phyloP scores from a whole-genome alignment of 1,140 invertebrate genomes.

The Euwallacea similis region DNA sequence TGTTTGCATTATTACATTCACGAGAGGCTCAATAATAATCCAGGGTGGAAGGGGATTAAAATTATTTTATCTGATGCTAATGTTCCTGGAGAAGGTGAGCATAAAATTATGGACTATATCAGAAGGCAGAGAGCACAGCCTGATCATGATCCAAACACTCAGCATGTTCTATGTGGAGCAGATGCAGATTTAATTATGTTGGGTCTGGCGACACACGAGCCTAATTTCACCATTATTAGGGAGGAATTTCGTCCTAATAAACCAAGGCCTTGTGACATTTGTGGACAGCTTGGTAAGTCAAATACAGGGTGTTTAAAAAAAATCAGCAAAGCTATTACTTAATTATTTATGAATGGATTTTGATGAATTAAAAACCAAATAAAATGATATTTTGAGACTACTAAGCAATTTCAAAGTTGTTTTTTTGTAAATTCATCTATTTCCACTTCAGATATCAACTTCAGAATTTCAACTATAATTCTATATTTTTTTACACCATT shows the following conservation, averaged over 20 bases:
- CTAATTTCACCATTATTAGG: constrained; percentile 96
- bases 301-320: no score
- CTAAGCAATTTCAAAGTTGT: no score
- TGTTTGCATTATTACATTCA: constrained; percentile 97
- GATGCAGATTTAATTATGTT: constrained; percentile 99
- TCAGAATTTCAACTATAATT: no score
- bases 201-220: constrained; percentile 97
- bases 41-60: constrained; percentile 93
- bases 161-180: constrained; percentile 96
- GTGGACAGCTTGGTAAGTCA: constrained; percentile 81
- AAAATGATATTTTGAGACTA: no score
- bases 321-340: no score
- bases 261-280: constrained; percentile 94
- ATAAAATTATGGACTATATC: constrained; percentile 99
- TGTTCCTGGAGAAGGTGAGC: constrained; percentile 97
- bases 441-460: no score
- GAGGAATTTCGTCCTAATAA: constrained; percentile 99
- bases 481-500: no score
- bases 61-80: constrained; percentile 98
- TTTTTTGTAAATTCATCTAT: no score
- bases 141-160: constrained; percentile 96
- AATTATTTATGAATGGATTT: no score
- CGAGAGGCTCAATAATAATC: constrained; percentile 90
- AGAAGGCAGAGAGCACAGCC: constrained; percentile 93
- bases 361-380: no score